A percentile compares a stretch with the other conserved stretches of the same genome.
These are phyloP conservation scores for Myotis daubentonii DNA, from an alignment of 2,797 vertebrate genomes.

Conservation along the genomic window DNA sequence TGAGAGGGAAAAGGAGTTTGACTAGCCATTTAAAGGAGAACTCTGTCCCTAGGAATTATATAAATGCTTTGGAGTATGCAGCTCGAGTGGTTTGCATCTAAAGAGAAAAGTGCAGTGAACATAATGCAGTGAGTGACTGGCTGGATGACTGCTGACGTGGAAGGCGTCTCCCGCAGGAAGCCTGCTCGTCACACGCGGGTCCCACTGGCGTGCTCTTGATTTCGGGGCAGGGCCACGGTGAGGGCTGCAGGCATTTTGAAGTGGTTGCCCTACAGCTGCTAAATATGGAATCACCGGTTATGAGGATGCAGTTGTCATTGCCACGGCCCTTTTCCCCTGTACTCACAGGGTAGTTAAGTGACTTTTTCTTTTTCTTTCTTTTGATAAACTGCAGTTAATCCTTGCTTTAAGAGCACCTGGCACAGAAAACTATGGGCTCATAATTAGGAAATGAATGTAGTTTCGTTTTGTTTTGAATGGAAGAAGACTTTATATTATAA, in stretches of 20 bases:
- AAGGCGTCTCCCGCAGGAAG: neutral
- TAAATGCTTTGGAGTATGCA: neutral
- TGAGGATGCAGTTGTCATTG: neutral
- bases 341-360: neutral
- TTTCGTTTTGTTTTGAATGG: neutral
- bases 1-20: neutral
- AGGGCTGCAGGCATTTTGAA: neutral
- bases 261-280: neutral
- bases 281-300: neutral
- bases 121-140: neutral
- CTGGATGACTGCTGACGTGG: neutral
- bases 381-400: neutral
- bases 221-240: neutral
- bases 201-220: neutral
- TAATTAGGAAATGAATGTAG: neutral
- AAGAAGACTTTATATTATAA: neutral
- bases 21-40: constrained; percentile 5
- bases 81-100: constrained; percentile 6
- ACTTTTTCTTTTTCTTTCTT: neutral
- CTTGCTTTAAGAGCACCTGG: constrained; percentile 40
- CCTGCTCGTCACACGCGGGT: neutral
- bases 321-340: neutral
- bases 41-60: neutral
- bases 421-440: neutral
- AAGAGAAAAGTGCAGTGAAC: neutral